Evolutionary conservation across 2,797 vertebrate genomes (phyloP).

Genomic region (Huso huso): DNA sequence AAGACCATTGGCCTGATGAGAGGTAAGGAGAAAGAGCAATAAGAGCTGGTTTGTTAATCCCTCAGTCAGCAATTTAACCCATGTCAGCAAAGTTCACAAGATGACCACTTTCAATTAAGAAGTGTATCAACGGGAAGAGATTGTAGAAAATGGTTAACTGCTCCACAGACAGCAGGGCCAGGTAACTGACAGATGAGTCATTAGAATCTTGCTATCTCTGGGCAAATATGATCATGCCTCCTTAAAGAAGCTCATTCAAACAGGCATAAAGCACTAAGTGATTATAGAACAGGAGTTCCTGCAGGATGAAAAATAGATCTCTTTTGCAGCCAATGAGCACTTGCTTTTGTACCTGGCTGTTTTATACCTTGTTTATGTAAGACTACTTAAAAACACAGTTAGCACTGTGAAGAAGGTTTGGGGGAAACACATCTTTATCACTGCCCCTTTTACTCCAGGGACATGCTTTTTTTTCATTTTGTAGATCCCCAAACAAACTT

Average conservation of each 20-base stretch:
- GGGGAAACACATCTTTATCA: too few relatives aligned
- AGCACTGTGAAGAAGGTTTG: too few relatives aligned
- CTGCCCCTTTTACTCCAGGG: too few relatives aligned
- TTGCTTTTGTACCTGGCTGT: too few relatives aligned
- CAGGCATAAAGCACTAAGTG: neutral
- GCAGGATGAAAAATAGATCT: neutral
- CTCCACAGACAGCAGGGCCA: constrained; percentile 6
- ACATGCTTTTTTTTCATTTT: too few relatives aligned
- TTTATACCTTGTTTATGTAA: too few relatives aligned
- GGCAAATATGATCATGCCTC: neutral
- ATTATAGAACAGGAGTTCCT: neutral
- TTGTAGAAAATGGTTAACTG: constrained; percentile 12
- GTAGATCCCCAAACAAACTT: too few relatives aligned
- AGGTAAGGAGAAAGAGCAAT: constrained; percentile 23
- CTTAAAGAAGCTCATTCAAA: neutral
- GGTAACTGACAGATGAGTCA: constrained; percentile 8
- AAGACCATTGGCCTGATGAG: constrained; percentile 21
- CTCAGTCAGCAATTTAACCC: constrained; percentile 26
- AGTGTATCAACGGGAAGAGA: constrained; percentile 2
- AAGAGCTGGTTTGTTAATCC: constrained; percentile 26
- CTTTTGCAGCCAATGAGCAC: too few relatives aligned
- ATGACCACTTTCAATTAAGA: constrained; percentile 20
- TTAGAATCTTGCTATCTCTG: neutral
- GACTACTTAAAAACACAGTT: too few relatives aligned
- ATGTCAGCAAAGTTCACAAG: constrained; percentile 2